Conservation (phyloP, 2,888 invertebrate species). For the Drosophila anomalipes region DNA sequence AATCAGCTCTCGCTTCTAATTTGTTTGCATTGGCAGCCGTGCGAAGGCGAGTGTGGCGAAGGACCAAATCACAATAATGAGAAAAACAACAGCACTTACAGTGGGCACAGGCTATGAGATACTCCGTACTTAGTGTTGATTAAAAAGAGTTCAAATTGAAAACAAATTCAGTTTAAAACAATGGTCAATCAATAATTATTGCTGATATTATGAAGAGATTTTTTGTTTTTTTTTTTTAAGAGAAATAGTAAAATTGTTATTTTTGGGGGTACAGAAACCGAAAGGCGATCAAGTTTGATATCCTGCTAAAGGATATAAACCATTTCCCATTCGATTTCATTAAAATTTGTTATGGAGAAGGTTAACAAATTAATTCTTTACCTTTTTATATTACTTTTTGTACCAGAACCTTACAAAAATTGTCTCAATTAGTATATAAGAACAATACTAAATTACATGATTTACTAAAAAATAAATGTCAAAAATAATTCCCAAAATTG, state of each 20-base stretch:
- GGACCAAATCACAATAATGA: constrained; percentile 31
- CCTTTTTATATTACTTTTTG: neutral
- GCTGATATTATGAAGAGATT: neutral
- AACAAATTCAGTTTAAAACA: neutral
- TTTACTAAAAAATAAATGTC: neutral
- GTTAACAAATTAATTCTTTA: neutral
- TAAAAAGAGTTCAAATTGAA: neutral
- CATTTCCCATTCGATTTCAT: neutral
- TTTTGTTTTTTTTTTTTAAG: neutral
- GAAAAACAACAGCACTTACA: neutral
- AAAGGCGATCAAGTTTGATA: neutral
- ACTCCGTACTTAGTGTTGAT: constrained; percentile 9
- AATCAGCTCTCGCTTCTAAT: constrained; percentile 68
- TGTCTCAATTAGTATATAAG: neutral
- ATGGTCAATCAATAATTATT: neutral
- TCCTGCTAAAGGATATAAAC: neutral
- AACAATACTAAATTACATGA: neutral
- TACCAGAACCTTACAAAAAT: neutral
- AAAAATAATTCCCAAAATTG: neutral
- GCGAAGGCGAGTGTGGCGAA: constrained; percentile 45
- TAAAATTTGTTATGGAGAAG: neutral
- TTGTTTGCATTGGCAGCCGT: constrained; percentile 71
- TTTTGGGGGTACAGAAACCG: neutral
- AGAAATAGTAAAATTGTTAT: neutral
- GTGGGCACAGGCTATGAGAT: neutral